phyloP scores from a whole-genome alignment of 2,888 invertebrate species.

The Hydrotaea cyrtoneurina region DNA sequence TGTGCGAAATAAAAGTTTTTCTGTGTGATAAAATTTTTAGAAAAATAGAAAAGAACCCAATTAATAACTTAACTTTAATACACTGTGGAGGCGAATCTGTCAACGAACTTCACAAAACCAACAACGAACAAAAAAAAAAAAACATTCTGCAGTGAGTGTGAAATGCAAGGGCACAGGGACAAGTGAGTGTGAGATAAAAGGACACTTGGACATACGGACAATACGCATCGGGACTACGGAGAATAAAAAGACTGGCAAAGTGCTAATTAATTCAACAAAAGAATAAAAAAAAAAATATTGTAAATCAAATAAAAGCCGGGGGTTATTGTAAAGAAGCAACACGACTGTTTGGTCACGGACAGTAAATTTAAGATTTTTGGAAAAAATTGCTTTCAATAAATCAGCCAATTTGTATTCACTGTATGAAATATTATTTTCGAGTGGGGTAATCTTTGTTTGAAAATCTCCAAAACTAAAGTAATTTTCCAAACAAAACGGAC shows the following conservation, averaged over 20 bases:
- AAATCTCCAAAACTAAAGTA: too few relatives aligned
- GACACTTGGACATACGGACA: neutral
- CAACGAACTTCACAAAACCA: constrained; percentile 20
- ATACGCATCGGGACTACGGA: neutral
- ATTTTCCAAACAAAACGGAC: too few relatives aligned
- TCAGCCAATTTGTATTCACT: too few relatives aligned
- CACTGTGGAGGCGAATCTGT: constrained; percentile 41
- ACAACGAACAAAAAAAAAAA: neutral
- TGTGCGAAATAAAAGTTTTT: neutral
- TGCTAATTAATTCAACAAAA: constrained; percentile 25
- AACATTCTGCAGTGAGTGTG: neutral
- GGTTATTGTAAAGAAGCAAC: neutral
- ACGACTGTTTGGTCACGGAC: neutral
- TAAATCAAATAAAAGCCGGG: constrained; percentile 3
- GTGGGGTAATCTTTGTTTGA: too few relatives aligned
- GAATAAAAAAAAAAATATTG: neutral
- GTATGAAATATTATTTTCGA: too few relatives aligned
- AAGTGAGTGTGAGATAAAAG: neutral
- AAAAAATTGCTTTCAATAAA: too few relatives aligned
- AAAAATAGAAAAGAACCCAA: constrained; percentile 39
- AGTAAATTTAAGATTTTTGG: neutral
- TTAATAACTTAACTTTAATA: constrained; percentile 49
- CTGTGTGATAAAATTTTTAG: constrained; percentile 5
- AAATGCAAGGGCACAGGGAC: neutral
- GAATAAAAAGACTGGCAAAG: neutral